Conservation (phyloP, 2,888 invertebrate genomes). For the Druceiella hillmani region DNA sequence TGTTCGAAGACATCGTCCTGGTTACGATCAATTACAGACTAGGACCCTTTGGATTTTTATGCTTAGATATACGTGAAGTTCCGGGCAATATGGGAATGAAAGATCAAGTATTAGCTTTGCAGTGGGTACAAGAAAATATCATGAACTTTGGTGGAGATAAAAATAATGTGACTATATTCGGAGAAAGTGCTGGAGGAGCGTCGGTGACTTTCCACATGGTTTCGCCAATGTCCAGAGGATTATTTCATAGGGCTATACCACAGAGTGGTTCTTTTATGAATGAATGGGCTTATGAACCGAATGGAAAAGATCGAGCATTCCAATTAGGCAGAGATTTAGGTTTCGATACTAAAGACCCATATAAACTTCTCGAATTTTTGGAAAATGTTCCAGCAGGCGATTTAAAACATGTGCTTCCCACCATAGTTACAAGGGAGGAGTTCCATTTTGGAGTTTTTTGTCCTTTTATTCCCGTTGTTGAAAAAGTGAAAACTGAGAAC, state of each 20-base stretch:
- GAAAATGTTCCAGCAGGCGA: constrained; percentile 30
- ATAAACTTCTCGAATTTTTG: constrained; percentile 33
- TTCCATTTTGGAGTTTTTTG: constrained; percentile 8
- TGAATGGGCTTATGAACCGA: constrained; percentile 41
- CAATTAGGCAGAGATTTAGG: constrained; percentile 32
- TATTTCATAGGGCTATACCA: constrained; percentile 59
- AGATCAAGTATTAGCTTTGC: constrained; percentile 47
- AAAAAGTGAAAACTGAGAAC: constrained; percentile 54
- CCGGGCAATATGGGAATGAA: constrained; percentile 54
- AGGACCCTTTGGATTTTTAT: too few relatives aligned
- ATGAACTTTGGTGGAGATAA: constrained; percentile 48
- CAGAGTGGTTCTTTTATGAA: constrained; percentile 62
- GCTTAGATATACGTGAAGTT: too few relatives aligned
- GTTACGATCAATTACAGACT: constrained; percentile 67
- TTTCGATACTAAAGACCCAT: constrained; percentile 31
- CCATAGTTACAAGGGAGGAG: constrained; percentile 1
- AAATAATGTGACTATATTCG: constrained; percentile 49
- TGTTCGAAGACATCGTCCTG: constrained; percentile 64
- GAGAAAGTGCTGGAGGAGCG: constrained; percentile 54
- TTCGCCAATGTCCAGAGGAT: too few relatives aligned
- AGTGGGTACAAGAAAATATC: constrained; percentile 51
- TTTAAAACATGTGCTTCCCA: too few relatives aligned
- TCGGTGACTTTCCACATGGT: too few relatives aligned
- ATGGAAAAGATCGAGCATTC: constrained; percentile 22
- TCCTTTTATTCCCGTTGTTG: too few relatives aligned